phyloP scores from a whole-genome alignment of 2,797 vertebrate genomes.

The Clamator glandarius region DNA sequence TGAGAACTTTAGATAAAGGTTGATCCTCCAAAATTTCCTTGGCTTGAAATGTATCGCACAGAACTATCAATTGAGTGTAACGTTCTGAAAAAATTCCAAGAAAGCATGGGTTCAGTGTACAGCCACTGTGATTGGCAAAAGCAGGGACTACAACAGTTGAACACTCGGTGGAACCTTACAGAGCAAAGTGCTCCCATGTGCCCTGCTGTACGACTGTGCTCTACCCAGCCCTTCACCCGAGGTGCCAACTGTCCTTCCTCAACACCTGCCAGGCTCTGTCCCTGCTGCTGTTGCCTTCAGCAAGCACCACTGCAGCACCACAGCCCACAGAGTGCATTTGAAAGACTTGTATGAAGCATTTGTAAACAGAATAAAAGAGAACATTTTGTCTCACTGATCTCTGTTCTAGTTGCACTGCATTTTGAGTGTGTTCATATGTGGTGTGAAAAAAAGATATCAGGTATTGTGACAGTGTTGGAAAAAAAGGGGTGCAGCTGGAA shows the following conservation, averaged over 20 bases:
- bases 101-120: fast-evolving
- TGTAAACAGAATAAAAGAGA: neutral
- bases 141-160: fast-evolving
- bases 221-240: neutral
- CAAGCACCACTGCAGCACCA: neutral
- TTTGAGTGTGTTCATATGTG: neutral
- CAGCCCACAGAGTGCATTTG: neutral
- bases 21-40: neutral
- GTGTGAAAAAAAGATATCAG: neutral
- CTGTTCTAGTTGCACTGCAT: neutral
- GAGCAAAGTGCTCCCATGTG: fast-evolving
- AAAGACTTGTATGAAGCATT: neutral
- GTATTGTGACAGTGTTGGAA: neutral
- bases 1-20: neutral
- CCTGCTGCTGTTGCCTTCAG: neutral
- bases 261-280: neutral
- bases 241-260: neutral
- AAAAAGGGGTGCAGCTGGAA: neutral
- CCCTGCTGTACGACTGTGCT: neutral
- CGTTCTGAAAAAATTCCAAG: neutral
- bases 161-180: neutral
- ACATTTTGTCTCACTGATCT: neutral
- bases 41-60: neutral
- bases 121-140: neutral
- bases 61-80: neutral